Base-by-base conservation (phyloP, 1,140 invertebrate species). In the Aphaenogaster rudis region DNA sequence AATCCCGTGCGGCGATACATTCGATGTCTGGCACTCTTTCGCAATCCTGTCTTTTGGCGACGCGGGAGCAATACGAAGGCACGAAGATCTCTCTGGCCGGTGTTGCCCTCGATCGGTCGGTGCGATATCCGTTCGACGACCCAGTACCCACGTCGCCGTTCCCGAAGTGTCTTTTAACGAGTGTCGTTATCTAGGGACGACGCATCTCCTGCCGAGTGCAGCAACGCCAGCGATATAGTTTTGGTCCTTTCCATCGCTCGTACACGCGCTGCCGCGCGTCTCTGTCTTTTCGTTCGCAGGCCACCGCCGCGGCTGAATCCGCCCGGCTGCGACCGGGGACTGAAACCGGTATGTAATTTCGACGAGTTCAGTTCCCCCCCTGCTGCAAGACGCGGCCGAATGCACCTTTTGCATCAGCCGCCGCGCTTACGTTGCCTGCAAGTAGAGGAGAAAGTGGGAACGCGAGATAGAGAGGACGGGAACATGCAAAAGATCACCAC, bases 271-370 rank as follows among this genome's bases (percentile, higher is more conserved):
- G 52, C n/a, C 2, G 3, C 15, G 48, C 36, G 66, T 48, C 67
- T 74, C 54, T 69, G 67, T 74, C 69, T 76, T 84, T 84, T 76
- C 80, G 42, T 48, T 21, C 39, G 36, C 64, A 8, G 48, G 50
- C 48, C 67, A 17, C 45, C 48, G 63, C 11, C 28, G 21, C 33
- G 39, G 54, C 67, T 59, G 79, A 72, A 71, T n/a, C 6, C 39
- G 67, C 66, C 50, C 79, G 66, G 36, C 48, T 69, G 61, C 78
- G 78, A 80, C 33, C 63, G 50, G 21, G 17, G 5, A 82, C 69
- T 39, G 79, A 71, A 74, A 84, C 80, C 80, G 80, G 69, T 84
- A 84, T 69, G 42, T 48, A 61, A 84, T 84, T 84, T 84, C 80
- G 80, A 61, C 69, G 69, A 81, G 69, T 61, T 50, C 69, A 36